phyloP scores from a whole-genome alignment of 2,113 vertebrate species.

The Paradoxurus hermaphroditus region DNA sequence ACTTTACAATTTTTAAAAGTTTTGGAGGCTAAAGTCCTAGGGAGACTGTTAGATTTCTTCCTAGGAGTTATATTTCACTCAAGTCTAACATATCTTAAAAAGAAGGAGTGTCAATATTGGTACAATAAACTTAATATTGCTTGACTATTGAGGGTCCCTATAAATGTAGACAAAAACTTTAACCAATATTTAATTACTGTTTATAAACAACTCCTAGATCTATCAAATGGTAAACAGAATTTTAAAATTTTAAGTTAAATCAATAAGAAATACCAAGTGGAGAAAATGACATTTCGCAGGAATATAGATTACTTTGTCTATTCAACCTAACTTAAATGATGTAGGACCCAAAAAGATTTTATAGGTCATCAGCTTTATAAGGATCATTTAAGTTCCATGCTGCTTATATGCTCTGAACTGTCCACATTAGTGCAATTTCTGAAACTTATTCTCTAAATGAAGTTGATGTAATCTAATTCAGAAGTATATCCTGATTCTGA shows the following conservation, averaged over 20 bases:
- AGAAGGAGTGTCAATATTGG: background rate
- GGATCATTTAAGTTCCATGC: background rate
- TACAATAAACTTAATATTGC: background rate
- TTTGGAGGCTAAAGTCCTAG: background rate
- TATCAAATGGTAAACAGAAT: background rate
- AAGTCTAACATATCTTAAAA: background rate
- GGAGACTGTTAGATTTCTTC: background rate
- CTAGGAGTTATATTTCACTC: background rate
- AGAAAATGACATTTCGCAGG: background rate
- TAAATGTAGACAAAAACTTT: background rate
- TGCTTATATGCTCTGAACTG: background rate
- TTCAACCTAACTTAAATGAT: background rate
- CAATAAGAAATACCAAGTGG: background rate
- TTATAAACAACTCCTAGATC: background rate
- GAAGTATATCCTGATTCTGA: background rate
- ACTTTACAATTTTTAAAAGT: background rate
- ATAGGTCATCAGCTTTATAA: background rate
- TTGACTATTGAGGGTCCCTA: background rate
- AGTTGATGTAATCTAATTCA: background rate
- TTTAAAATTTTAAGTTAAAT: conserved; percentile 2
- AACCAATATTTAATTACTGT: background rate
- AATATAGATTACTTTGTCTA: background rate
- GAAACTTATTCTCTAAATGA: background rate
- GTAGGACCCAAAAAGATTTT: background rate
- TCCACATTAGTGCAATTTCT: background rate